These are phyloP conservation scores for Sinosuthora webbiana DNA, from an alignment of 2,113 vertebrate species.

Conservation along the genomic window DNA sequence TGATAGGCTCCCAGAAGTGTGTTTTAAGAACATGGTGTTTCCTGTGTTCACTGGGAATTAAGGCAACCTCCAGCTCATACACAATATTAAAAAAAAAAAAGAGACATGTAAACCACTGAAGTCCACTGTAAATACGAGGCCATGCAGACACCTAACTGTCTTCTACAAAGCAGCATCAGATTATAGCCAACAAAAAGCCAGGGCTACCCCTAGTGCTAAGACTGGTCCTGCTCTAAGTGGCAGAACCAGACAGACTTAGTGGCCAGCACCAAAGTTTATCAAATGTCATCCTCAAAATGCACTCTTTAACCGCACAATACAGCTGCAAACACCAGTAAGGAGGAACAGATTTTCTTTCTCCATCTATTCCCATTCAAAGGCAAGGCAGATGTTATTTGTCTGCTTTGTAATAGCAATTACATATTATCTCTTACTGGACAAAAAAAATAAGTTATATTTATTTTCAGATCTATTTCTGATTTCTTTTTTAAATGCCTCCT, in stretches of 20 bases:
- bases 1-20: slow-evolving; percentile 37
- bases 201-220: neutral
- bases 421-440: neutral
- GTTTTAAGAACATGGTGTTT: slow-evolving; percentile 36
- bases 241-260: neutral
- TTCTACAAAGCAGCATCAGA: neutral
- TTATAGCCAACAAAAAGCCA: neutral
- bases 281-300: neutral
- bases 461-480: neutral
- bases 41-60: neutral
- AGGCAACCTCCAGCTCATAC: neutral
- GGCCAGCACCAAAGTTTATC: neutral
- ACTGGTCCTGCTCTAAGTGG: neutral
- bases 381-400: neutral
- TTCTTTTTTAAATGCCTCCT: neutral
- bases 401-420: neutral
- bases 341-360: neutral
- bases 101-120: neutral
- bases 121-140: neutral
- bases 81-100: neutral
- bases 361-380: neutral
- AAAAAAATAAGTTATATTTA: neutral
- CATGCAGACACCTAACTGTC: neutral
- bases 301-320: neutral
- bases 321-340: neutral